phyloP scores from a whole-genome alignment of 2,113 vertebrate species.

The Hylia prasina region DNA sequence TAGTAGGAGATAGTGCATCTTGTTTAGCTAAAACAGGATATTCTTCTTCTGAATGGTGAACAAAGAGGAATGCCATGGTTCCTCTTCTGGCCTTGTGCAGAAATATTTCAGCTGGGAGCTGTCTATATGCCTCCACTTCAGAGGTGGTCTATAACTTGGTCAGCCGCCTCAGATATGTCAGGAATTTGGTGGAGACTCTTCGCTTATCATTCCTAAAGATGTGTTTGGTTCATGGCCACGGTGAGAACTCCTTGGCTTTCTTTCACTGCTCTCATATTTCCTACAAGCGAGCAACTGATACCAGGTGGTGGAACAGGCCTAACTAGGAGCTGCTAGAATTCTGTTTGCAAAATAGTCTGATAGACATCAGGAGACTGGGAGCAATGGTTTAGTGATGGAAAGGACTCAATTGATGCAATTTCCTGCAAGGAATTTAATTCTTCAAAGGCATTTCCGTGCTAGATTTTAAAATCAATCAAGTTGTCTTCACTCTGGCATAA shows the following conservation, averaged over 20 bases:
- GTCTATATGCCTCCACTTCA: background rate
- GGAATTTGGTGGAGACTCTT: background rate
- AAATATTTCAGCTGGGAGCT: background rate
- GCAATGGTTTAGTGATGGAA: background rate
- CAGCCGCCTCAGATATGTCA: background rate
- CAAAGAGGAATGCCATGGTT: background rate
- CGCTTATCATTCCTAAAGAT: background rate
- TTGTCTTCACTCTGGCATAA: background rate
- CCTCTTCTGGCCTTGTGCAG: background rate
- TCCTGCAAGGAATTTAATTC: background rate
- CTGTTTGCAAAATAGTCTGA: background rate
- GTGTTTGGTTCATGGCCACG: background rate
- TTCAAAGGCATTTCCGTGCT: background rate
- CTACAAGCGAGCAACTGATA: background rate
- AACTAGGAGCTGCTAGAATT: background rate
- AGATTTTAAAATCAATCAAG: background rate
- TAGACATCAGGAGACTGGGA: background rate
- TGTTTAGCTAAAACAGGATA: background rate
- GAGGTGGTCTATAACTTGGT: background rate
- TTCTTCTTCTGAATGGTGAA: background rate
- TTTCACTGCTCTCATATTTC: background rate
- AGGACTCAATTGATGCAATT: background rate
- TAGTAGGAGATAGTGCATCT: background rate
- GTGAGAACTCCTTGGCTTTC: background rate
- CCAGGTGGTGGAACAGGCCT: background rate